Evolutionary conservation across 2,113 vertebrate genomes (phyloP).

Genomic region (Pteruthius melanotis): DNA sequence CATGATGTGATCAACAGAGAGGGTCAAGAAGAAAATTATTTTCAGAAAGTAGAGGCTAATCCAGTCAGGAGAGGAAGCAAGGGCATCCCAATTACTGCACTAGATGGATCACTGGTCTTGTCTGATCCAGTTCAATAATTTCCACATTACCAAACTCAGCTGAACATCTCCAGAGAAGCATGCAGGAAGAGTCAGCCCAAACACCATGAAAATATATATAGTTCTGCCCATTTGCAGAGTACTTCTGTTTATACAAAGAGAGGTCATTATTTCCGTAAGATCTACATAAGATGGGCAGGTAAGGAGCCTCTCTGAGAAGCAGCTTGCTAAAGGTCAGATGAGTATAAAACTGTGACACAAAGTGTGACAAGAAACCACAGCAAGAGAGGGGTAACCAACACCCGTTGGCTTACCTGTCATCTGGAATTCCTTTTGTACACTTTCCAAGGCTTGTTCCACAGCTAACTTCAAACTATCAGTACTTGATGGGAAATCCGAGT

Average conservation of each 20-base stretch:
- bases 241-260: not conserved
- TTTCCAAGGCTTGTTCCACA: constrained; percentile 67
- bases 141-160: not conserved
- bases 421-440: constrained; percentile 59
- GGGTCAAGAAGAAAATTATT: not conserved
- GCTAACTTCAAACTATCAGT: constrained; percentile 53
- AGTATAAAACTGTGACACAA: not conserved
- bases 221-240: not conserved
- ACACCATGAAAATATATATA: not conserved
- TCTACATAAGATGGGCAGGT: not conserved
- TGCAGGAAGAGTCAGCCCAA: not conserved
- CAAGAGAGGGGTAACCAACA: not conserved
- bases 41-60: not conserved
- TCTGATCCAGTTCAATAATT: not conserved
- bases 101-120: not conserved
- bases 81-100: not conserved
- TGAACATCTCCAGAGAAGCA: not conserved
- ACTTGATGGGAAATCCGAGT: constrained; percentile 73
- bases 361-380: constrained; percentile 41
- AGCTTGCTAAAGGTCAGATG: not conserved
- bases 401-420: constrained; percentile 51
- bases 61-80: not conserved
- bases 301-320: not conserved
- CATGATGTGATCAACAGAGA: not conserved
- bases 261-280: not conserved